Evolutionary conservation across 2,113 vertebrate genomes (phyloP), one percentile per base, ranked within the genome.

Genomic region (Piliocolobus tephrosceles): DNA sequence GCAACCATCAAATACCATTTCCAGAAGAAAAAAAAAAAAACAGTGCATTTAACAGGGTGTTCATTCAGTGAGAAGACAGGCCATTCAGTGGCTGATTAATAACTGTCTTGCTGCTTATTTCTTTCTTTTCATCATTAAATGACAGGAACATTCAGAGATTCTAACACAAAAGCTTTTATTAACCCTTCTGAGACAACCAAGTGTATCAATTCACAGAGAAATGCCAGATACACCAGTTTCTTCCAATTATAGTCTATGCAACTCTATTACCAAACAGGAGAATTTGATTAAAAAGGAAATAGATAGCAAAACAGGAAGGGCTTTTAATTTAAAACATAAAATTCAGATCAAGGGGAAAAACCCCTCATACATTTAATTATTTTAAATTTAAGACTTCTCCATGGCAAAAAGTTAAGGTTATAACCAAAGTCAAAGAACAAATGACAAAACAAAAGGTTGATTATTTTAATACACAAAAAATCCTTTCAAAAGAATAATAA

Each of bases 281-380:
- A 47, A 75, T 92, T 83, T 80, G 32, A 82, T 81, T 76, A 83
- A 90, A 94, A 95, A 61, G 40, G 5, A 88, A 78, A 89, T 84
- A 68, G 10, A 30, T 4, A 38, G 61, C 22, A 94, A 78, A 91
- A 58, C 27, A 96, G 43, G 55, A 80, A 92, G 25, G 25, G 4
- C 47, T 66, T 92, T 35, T 16, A 68, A 91, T 38, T 92, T 47
- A 78, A 35, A 64, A n/a, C 8, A 76, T 50, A 92, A 50, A 94
- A 91, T 75, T 83, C 52, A 95, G 75, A 83, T 11, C 13, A 72
- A 32, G 35, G 16, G 10, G 2, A 1, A 3, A 38, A 66, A 14
- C 5, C 7, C 20, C 14, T 27, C 58, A 88, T 35, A 79, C 30
- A 73, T 58, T 25, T 82, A 89, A 93, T 73, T 70, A 93, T 9